Percentiles rank a stretch among this genome's conserved stretches.
Evolutionary conservation across 2,888 invertebrate species (phyloP).

Genomic region (Alentia gelatinosa): DNA sequence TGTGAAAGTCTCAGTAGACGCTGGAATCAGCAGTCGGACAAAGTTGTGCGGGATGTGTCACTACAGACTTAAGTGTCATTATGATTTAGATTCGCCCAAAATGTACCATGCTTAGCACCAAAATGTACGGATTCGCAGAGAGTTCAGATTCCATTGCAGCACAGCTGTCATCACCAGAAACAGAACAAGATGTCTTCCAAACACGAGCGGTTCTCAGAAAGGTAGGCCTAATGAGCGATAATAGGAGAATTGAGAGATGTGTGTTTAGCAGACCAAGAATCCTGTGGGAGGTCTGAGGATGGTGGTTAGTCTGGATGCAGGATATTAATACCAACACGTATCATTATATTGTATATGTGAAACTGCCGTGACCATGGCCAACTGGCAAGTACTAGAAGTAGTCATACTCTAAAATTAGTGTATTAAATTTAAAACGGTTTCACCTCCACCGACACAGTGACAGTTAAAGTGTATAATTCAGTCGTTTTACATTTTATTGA

Average conservation of each 20-base stretch:
- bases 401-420: no score
- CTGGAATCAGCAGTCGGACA: no score
- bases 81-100: no score
- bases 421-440: no score
- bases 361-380: neutral
- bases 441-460: no score
- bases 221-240: slow-evolving; percentile 9
- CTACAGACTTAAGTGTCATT: no score
- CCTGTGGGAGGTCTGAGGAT: neutral
- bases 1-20: no score
- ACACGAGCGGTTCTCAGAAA: slow-evolving; percentile 4
- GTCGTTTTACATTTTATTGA: no score
- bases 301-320: neutral
- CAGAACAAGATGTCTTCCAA: slow-evolving; percentile 4
- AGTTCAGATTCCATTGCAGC: neutral
- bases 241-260: neutral
- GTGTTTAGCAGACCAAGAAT: neutral
- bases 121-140: neutral
- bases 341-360: neutral
- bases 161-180: slow-evolving; percentile 34
- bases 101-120: no score
- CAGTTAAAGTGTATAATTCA: no score
- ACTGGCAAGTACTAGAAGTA: neutral
- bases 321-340: neutral
- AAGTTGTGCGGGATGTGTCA: no score